Base-by-base conservation (phyloP, 2,113 vertebrate species). In the Catharus minimus region DNA sequence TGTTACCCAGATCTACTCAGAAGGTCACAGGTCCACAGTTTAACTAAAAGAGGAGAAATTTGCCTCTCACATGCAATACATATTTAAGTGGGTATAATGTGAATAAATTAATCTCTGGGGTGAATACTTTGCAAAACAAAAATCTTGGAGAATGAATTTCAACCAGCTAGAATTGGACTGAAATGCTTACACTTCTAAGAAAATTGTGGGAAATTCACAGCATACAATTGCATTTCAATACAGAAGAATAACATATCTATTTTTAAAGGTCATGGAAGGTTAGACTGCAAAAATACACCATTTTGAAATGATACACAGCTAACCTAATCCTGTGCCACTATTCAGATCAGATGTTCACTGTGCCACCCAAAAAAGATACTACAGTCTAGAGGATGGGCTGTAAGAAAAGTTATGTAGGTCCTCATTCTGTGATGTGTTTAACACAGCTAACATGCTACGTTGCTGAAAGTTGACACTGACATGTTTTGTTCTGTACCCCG, bases 51-150 rank as follows among this genome's bases (percentile, higher is more conserved):
- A 93, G 46, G 77, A 93, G 82, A 78, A 88, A 86, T 79, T 64
- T 75, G 16, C 44, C 55, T 87, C 86, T 93, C 38, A 0, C 0
- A 83, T 95, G 93, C 94, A 94, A 95, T 95, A 95, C 21, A 15
- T 90, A 92, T 93, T 92, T 93, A 92, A 90, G 92, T 92, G 88
- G 53, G 66, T 79, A 92, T 93, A 95, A 96, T 95, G 93, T 95
- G 95, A 96, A 94, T 57, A 93, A 86, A 88, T 84, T 93, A 61
- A 69, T 86, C 86, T 86, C 88, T 58, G 67, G 41, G 66, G 33
- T 81, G 61, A 84, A 75, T 1, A 5, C 6, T 83, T 81, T 81
- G n/a, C 10, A 44, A 76, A 83, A 86, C n/a, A 77, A 66, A 62
- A 83, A 21, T 44, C 66, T 76, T n/a, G 32, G 69, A 94, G 86